Conservation (phyloP, 2,113 vertebrate species). For the Vidua macroura region DNA sequence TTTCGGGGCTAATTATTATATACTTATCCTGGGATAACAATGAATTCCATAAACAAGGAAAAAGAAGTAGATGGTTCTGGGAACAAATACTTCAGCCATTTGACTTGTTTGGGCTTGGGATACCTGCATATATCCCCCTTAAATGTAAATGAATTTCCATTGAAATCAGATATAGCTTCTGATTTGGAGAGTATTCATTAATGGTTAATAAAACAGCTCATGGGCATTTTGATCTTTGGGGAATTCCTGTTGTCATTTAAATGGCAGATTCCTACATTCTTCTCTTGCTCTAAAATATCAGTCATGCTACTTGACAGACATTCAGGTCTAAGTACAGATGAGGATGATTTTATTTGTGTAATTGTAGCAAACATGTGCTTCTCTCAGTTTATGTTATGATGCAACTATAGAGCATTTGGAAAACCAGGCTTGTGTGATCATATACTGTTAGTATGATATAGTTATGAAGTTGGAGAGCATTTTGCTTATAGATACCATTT, state of each 20-base stretch:
- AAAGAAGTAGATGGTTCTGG: not conserved
- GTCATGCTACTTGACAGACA: not conserved
- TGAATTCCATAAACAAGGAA: not conserved
- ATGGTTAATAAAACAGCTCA: slow-evolving; percentile 15
- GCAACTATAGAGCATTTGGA: slow-evolving; percentile 12
- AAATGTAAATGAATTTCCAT: slow-evolving; percentile 40
- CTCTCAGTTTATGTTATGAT: not conserved
- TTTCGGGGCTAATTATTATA: not conserved
- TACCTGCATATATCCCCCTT: slow-evolving; percentile 4
- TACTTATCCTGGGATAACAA: not conserved
- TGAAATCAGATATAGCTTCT: slow-evolving; percentile 56
- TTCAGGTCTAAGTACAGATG: not conserved
- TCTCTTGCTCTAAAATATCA: not conserved
- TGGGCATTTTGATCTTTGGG: not conserved
- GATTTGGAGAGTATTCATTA: slow-evolving; percentile 15
- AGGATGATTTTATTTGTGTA: slow-evolving; percentile 13
- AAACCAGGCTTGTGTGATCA: slow-evolving; percentile 15
- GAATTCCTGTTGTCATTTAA: not conserved
- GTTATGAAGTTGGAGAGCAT: not conserved
- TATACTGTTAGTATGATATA: not conserved
- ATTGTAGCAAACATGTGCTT: slow-evolving; percentile 33
- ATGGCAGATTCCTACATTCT: not conserved
- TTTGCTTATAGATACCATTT: not conserved
- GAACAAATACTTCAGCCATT: slow-evolving; percentile 31
- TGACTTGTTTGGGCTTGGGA: slow-evolving; percentile 57